Conservation (phyloP, 2,797 vertebrate genomes). For the Heteromormyrus szaboi region DNA sequence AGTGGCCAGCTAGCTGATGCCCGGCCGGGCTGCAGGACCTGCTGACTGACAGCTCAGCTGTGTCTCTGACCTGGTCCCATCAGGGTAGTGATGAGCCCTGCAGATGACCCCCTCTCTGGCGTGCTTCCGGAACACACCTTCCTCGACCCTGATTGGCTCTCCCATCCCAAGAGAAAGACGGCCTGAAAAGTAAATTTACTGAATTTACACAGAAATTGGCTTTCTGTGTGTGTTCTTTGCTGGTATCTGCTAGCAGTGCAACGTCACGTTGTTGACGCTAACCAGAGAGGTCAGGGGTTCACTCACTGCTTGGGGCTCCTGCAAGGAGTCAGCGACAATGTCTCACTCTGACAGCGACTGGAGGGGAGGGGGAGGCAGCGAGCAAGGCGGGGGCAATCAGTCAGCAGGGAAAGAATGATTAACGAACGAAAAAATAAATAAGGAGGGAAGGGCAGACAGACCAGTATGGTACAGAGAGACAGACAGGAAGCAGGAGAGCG, state of each 20-base stretch:
- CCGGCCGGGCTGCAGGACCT: no score
- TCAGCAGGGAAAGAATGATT: background rate
- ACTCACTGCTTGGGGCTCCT: background rate
- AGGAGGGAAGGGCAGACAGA: background rate
- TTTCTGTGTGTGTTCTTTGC: background rate
- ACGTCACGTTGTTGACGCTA: background rate
- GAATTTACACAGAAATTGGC: background rate
- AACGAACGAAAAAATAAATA: background rate
- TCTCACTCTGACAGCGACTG: background rate
- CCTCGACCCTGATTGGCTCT: background rate
- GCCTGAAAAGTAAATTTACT: background rate
- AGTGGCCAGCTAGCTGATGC: background rate
- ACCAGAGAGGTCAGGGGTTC: background rate
- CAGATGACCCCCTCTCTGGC: background rate
- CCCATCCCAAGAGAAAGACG: background rate
- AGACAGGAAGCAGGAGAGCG: background rate
- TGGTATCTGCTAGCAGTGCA: background rate
- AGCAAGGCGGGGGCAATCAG: background rate
- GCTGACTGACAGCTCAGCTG: background rate
- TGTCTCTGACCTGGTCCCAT: background rate
- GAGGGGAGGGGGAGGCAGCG: background rate
- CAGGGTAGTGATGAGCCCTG: background rate
- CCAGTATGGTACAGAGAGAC: no score
- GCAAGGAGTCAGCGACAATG: background rate
- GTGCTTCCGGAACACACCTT: background rate